Base-by-base conservation (phyloP, 2,888 invertebrate species). In the Xiphydria camelus region DNA sequence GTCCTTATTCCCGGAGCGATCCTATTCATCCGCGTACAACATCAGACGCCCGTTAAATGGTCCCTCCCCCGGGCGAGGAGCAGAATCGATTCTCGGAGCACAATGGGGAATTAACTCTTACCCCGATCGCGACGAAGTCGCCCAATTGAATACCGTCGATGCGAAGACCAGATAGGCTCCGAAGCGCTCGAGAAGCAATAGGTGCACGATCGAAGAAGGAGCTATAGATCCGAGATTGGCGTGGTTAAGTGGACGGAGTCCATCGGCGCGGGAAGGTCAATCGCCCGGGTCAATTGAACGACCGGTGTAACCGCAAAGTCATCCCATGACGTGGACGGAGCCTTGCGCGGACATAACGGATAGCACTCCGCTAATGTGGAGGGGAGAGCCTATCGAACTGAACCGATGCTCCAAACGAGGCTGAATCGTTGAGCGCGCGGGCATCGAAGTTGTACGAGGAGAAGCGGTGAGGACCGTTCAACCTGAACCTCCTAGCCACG, bases 141-240 rank as follows among this genome's bases (percentile, higher is more conserved):
- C 14, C 12, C 29, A 29, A 29, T 29, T 29, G 29, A 29, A 29
- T 29, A 29, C 6, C 14, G 29, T 29, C 29, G 29, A 29, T 29
- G 14, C 29, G 1, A 29, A 14, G 14, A 5, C 12, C 2, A 29
- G 29, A 29, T 29, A 29, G 29, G n/a, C n/a, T 29, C 15, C 29
- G 29, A 14, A 14, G 15, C 29, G 29, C 10, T 12, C 26, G 7
- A 29, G 29, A 5, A 29, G 12, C 29, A 29, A 29, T 29, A 29
- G 29, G 15, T 29, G 12, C 29, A 15, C 12, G 29, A 29, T 29
- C 29, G 29, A 26, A 26, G 12, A 10, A 29, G 29, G 4, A 29
- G 12, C 29, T 14, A 29, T 29, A 29, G 29, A 29, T 29, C 15
- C 29, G 29, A 29, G 29, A 29, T 29, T 29, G 29, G 29, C 29